Conservation (phyloP, 1,140 invertebrate genomes). For the Zaprionus ghesquierei region DNA sequence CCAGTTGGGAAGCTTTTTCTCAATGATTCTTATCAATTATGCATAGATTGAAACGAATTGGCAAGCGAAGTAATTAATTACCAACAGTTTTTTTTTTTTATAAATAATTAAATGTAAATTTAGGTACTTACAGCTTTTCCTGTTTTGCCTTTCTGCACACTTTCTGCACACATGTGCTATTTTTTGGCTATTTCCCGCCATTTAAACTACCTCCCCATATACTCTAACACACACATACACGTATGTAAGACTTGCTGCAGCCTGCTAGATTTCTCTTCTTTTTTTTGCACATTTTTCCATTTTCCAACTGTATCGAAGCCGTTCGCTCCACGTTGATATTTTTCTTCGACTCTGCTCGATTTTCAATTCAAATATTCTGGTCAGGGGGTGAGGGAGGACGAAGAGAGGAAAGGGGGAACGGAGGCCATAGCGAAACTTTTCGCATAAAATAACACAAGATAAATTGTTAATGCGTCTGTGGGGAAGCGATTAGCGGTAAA, state of each 20-base stretch:
- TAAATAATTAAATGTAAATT: too few species aligned
- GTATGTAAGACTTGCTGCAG: background rate
- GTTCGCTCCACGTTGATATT: slow-evolving; percentile 57
- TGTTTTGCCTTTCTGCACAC: too few species aligned
- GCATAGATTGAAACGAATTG: slow-evolving; percentile 12
- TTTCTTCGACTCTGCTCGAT: slow-evolving; percentile 49
- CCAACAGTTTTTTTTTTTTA: background rate
- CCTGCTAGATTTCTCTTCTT: background rate
- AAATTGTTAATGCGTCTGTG: slow-evolving; percentile 81
- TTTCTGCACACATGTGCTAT: background rate
- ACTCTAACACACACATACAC: background rate
- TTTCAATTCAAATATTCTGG: slow-evolving; percentile 69
- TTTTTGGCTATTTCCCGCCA: background rate
- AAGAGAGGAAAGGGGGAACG: slow-evolving; percentile 2
- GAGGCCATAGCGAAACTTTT: slow-evolving; percentile 57
- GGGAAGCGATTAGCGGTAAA: slow-evolving; percentile 79
- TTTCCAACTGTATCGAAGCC: slow-evolving; percentile 51
- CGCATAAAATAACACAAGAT: slow-evolving; percentile 80
- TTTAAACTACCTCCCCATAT: background rate
- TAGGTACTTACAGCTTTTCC: too few species aligned
- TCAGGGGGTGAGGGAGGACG: background rate
- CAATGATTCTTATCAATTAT: slow-evolving; percentile 29
- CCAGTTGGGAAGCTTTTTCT: background rate
- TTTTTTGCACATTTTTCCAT: slow-evolving; percentile 10
- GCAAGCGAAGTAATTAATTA: slow-evolving; percentile 10